Percentiles rank a stretch among this genome's conserved stretches.
Conservation (phyloP, 2,888 invertebrate genomes). For the Ectobius pallidus region DNA sequence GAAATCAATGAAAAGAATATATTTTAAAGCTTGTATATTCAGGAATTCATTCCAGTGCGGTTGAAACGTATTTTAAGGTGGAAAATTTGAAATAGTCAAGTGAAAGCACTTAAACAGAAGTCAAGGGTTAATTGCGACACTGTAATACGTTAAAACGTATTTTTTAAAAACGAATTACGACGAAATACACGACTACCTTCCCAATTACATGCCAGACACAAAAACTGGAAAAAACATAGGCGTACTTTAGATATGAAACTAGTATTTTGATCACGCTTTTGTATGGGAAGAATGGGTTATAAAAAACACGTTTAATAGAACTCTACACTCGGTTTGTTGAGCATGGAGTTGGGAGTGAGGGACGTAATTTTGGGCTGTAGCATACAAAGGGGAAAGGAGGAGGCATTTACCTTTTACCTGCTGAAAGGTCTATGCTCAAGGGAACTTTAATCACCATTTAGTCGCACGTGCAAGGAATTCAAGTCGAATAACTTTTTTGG, state of each 20-base stretch:
- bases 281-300: not conserved
- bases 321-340: not conserved
- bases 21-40: no score
- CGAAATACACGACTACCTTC: no score
- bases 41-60: no score
- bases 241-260: not conserved
- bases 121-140: no score
- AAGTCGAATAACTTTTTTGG: not conserved
- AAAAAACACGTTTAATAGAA: conserved; percentile 4
- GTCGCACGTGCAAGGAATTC: conserved; percentile 20
- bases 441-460: conserved; percentile 29
- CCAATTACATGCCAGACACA: no score
- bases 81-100: no score
- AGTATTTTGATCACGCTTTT: conserved; percentile 6
- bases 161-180: no score
- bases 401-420: conserved; percentile 13
- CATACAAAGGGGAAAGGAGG: not conserved
- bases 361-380: not conserved
- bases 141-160: no score
- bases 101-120: no score
- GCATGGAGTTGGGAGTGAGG: not conserved
- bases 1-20: no score
- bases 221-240: no score
- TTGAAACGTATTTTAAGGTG: no score
- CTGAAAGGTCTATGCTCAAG: conserved; percentile 17